Evolutionary conservation across 2,113 vertebrate genomes (phyloP), one percentile per base, ranked within the genome.

Genomic region (Lamprotornis superbus): DNA sequence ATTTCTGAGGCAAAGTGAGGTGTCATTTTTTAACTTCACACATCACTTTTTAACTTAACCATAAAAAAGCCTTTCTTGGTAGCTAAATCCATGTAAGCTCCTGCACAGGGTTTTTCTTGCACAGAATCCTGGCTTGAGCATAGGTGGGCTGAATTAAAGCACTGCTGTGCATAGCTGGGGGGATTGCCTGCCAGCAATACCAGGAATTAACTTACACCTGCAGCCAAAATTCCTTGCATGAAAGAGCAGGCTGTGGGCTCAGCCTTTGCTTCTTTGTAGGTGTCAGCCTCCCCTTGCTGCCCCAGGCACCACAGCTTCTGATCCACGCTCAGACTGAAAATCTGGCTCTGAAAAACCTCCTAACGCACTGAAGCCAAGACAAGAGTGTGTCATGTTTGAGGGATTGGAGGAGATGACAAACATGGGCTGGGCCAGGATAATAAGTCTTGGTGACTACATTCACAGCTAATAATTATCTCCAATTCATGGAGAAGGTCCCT

Each of bases 381-480:
- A 70, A 33, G 21, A 87, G 40, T 30, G 17, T 37, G 64, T 79
- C 69, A 55, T 0, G 0, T 90, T 75, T 9, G 3, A 12, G 47
- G 39, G 52, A 8, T 2, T 87, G 53, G 61, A 81, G 59, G 55
- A 85, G 83, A 83, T 39, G 57, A 68, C 53, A 88, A 83, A 86
- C 71, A 83, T 1, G 40, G 82, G 61, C 35, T 85, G 70, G 89
- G 79, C 77, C 9, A 21, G 57, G 75, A 59, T 93, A 82, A 90
- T 88, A 50, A 88, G 75, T n/a, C 30, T 60, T 46, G 23, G 30
- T 83, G 75, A 60, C 63, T 86, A 64, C 28, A 52, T 31, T 63
- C 79, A 56, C 49, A 83, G n/a, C 67, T 88, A 80, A 57, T 88
- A 94, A 95, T 95, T 94, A 68, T 56, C 88, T 92, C 73, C 75